Evolutionary conservation across 1,140 invertebrate genomes (phyloP).

Genomic region (Aphaenogaster floridana): DNA sequence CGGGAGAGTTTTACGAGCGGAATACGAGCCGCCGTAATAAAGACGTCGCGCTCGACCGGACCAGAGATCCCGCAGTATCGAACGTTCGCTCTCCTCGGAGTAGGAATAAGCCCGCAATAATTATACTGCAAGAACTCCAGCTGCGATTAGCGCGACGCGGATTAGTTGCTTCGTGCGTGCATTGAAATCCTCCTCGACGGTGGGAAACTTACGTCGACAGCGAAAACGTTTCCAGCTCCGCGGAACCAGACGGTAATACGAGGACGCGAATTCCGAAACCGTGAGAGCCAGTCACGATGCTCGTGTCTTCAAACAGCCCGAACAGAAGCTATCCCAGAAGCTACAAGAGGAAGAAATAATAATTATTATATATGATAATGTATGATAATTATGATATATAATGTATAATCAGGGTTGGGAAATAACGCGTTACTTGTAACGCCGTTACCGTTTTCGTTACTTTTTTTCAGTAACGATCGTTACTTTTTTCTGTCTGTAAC

Average conservation of each 20-base stretch:
- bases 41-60: constrained; percentile 37
- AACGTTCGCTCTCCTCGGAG: constrained; percentile 6
- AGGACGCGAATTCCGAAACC: background rate
- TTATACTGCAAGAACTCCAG: constrained; percentile 39
- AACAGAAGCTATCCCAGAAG: background rate
- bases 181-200: constrained; percentile 31
- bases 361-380: background rate
- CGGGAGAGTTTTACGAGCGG: constrained; percentile 66
- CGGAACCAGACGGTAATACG: background rate
- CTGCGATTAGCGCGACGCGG: constrained; percentile 24
- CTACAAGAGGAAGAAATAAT: background rate
- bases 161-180: constrained; percentile 18
- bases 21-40: constrained; percentile 52
- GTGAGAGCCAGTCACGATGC: background rate
- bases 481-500: no score
- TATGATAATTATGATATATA: no score
- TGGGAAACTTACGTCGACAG: constrained; percentile 23
- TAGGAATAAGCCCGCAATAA: constrained; percentile 11
- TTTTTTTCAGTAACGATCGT: no score
- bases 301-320: constrained; percentile 4
- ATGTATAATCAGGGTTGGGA: no score
- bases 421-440: no score
- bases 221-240: background rate
- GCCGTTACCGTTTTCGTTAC: no score
- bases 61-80: constrained; percentile 37